Conservation (phyloP, 1,140 invertebrate genomes). For the Pseudomyrmex pallidus region DNA sequence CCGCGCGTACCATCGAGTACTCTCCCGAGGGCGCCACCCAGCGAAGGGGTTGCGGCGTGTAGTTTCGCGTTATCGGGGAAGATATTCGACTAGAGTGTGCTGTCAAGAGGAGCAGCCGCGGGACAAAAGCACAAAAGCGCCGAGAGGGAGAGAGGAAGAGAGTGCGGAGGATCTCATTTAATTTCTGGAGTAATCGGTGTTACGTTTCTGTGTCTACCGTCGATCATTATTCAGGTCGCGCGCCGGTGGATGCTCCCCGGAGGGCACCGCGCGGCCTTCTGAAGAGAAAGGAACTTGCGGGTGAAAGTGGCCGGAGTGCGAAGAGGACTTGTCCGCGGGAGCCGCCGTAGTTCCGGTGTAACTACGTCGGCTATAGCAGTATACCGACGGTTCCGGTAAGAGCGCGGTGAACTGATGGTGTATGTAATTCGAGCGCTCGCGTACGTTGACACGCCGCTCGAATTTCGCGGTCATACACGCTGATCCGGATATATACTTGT, state of each 20-base stretch:
- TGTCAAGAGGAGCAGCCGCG: background rate
- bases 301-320: conserved; percentile 39
- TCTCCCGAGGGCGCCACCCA: conserved; percentile 57
- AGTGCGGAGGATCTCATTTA: background rate
- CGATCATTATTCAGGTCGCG: conserved; percentile 43
- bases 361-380: background rate
- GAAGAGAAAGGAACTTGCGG: conserved; percentile 20
- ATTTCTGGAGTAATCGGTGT: conserved; percentile 5
- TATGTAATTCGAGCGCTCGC: conserved; percentile 2
- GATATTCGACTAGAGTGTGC: conserved; percentile 18
- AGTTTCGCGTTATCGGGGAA: conserved; percentile 14
- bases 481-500: conserved; percentile 29
- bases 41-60: conserved; percentile 35
- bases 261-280: background rate
- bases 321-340: background rate
- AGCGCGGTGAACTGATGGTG: conserved; percentile 1
- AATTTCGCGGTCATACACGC: conserved; percentile 36
- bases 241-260: conserved; percentile 23
- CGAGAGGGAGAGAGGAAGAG: background rate
- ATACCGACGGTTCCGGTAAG: background rate
- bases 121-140: too few species aligned
- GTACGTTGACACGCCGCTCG: conserved; percentile 36
- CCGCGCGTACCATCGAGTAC: conserved; percentile 11
- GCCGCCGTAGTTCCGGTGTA: background rate
- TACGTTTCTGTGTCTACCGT: background rate